Conservation (phyloP, 1,140 invertebrate genomes). For the Branchinecta lynchi region DNA sequence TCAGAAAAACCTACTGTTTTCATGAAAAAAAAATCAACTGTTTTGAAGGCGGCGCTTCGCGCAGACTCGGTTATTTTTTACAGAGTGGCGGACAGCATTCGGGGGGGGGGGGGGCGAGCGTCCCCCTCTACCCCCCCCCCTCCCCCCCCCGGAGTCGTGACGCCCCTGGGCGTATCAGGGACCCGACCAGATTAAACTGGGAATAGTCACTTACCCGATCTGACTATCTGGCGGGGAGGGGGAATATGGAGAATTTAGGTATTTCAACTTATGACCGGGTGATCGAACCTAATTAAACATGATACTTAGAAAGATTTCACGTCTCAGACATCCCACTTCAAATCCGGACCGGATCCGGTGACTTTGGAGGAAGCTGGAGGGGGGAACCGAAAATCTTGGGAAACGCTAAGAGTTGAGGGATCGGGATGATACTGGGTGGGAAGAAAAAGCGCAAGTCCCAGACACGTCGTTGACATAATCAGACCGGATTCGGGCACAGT, state of each 20-base stretch:
- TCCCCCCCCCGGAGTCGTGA: too few species aligned
- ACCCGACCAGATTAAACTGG: constrained; percentile 1
- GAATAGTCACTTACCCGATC: neutral
- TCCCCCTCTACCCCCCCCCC: too few species aligned
- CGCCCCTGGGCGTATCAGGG: neutral
- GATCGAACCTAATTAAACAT: constrained; percentile 6
- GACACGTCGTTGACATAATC: too few species aligned
- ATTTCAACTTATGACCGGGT: neutral
- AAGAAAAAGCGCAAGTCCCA: too few species aligned
- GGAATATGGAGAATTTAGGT: neutral
- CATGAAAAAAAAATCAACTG: too few species aligned
- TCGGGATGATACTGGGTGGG: too few species aligned
- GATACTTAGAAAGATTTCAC: constrained; percentile 1
- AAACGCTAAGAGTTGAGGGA: neutral
- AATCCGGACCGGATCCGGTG: neutral
- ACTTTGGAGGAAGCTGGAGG: constrained; percentile 3
- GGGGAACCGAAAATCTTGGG: constrained; percentile 8
- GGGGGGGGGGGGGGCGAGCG: too few species aligned
- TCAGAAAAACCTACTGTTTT: too few species aligned
- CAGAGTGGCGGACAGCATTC: too few species aligned
- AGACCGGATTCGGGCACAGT: too few species aligned
- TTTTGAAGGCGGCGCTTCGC: too few species aligned
- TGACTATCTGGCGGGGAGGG: constrained; percentile 3
- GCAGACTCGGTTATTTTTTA: too few species aligned
- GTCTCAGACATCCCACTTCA: constrained; percentile 1